Evolutionary conservation across 1,140 invertebrate species (phyloP), one percentile per base, ranked within the genome.

Genomic region (Phortica variegata): DNA sequence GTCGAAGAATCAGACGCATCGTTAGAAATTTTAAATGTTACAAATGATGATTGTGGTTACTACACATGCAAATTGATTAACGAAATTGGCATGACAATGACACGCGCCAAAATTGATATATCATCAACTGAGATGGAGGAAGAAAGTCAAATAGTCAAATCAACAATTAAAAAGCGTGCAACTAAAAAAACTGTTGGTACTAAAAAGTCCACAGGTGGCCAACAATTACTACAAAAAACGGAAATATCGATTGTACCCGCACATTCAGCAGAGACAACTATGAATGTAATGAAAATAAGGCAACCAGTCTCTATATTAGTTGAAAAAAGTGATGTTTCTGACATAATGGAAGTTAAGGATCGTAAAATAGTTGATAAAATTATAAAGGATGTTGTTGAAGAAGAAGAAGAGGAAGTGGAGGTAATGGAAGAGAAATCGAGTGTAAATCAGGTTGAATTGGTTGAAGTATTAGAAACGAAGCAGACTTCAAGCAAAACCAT

Each of bases 11-110:
- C 87, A 43, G 86, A 83, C 65, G 87, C 90, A 2, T 81, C 80
- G 13, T 83, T 91, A 46, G 85, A 82, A 13, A 87, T 95, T 49
- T 77, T 81, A 33, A 83, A 84, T 65, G 84, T 83, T 0, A 83
- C 78, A 2, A 83, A 84, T 54, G 84, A 87, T 37, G 83, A 91
- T 60, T 85, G 86, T 47, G 95, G 92, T 31, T 84, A 83, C 23
- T 98, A 97, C 62, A 84, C 86, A 56, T 96, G 93, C 72, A 90
- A 90, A 79, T 85, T 89, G 16, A 84, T 85, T 6, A 93, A 89
- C 72, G 86, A 89, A 58, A 85, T 89, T 41, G 90, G 91, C 43
- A 82, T 87, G 73, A 85, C 84, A n/a, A 81, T 84, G 43, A 88
- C 88, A 2, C 90, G 87, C 77, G 90, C 87, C 2, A 87, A 85